Evolutionary conservation across 2,797 vertebrate genomes (phyloP).

Genomic region (Gymnocypris eckloni): DNA sequence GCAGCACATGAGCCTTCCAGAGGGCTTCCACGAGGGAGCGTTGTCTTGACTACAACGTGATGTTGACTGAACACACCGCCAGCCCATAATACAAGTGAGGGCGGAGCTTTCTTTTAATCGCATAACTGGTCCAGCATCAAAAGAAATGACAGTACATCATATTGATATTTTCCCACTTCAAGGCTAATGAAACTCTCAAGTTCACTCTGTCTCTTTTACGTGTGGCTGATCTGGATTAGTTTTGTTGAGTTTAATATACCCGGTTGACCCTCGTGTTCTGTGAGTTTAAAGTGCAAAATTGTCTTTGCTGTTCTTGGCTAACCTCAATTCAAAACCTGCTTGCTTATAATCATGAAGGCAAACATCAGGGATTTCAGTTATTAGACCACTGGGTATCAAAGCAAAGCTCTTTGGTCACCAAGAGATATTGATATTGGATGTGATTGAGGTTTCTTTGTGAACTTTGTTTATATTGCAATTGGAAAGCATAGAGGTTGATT

Average conservation of each 20-base stretch:
- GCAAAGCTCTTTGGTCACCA: slow-evolving; percentile 12
- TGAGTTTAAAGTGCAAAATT: background rate
- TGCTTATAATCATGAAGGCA: slow-evolving; percentile 44
- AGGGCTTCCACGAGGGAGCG: slow-evolving; percentile 76
- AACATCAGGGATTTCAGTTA: slow-evolving; percentile 26
- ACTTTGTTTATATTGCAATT: slow-evolving; percentile 11
- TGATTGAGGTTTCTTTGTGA: background rate
- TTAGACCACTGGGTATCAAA: slow-evolving; percentile 24
- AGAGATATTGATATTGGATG: background rate
- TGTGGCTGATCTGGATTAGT: slow-evolving; percentile 1
- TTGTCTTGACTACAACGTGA: slow-evolving; percentile 61
- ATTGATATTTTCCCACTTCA: slow-evolving; percentile 40
- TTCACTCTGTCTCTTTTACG: background rate
- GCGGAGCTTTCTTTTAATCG: slow-evolving; percentile 14
- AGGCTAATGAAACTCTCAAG: slow-evolving; percentile 20
- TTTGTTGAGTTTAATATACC: slow-evolving; percentile 10
- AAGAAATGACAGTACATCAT: slow-evolving; percentile 24
- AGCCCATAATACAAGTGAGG: slow-evolving; percentile 43
- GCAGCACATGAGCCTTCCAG: slow-evolving; percentile 74
- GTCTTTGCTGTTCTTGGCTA: background rate
- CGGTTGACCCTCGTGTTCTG: background rate
- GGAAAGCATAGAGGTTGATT: background rate
- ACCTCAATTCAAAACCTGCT: slow-evolving; percentile 36
- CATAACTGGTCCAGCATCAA: slow-evolving; percentile 4
- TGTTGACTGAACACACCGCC: background rate